These are phyloP conservation scores for Bactericera cockerelli DNA, from an alignment of 1,140 invertebrate species.

Conservation along the genomic window DNA sequence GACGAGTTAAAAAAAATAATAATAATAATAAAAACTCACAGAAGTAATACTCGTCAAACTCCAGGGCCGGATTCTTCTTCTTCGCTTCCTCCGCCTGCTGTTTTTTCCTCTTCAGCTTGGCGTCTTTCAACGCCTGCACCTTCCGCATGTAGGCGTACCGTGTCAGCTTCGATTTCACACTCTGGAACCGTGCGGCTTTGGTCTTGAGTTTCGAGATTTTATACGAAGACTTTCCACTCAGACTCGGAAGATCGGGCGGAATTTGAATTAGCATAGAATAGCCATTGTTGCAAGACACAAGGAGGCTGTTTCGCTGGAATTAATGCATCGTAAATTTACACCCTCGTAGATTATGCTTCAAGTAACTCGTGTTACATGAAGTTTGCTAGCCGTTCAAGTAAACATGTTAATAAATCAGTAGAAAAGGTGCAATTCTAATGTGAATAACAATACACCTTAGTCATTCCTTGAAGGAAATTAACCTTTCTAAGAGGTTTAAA, in stretches of 20 bases:
- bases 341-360: no score
- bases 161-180: constrained; percentile 40
- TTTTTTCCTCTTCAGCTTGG: constrained; percentile 35
- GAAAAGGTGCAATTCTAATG: no score
- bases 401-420: no score
- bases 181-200: constrained; percentile 31
- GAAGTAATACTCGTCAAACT: constrained; percentile 40
- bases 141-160: constrained; percentile 30
- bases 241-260: background rate
- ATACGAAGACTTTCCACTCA: background rate
- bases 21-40: no score
- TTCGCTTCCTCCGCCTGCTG: constrained; percentile 36
- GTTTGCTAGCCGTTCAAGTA: no score
- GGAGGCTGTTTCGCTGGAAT: constrained; percentile 28
- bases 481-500: no score
- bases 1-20: no score
- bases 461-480: no score
- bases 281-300: constrained; percentile 37
- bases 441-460: no score
- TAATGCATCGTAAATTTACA: no score
- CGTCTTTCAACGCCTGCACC: constrained; percentile 32
- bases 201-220: background rate
- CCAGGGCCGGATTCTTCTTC: constrained; percentile 36
- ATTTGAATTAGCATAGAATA: constrained; percentile 33
- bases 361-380: no score